A percentile compares a stretch with the other conserved stretches of the same genome.
These are phyloP conservation scores for Genyomyrus donnyi DNA, from an alignment of 2,113 vertebrate genomes.

Conservation along the genomic window DNA sequence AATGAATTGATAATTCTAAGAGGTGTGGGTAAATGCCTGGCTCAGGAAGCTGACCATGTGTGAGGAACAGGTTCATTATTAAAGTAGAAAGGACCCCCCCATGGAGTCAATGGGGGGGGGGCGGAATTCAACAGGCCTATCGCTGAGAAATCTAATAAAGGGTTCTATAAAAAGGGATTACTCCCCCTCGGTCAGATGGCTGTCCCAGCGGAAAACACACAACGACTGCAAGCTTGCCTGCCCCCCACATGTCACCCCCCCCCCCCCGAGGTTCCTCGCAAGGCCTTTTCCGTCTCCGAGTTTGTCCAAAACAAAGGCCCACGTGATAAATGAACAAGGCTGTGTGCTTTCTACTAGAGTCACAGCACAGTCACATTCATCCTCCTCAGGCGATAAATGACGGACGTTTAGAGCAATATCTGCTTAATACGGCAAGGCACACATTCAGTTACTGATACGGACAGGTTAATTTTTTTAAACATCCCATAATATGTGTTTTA, in stretches of 20 bases:
- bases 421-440: not conserved
- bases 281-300: not conserved
- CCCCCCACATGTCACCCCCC: not conserved
- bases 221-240: not conserved
- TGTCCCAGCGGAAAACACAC: not conserved
- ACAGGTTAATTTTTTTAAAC: not conserved
- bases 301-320: not conserved
- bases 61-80: not conserved
- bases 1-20: not conserved
- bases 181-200: not conserved
- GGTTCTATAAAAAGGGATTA: not conserved
- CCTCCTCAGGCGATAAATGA: not conserved
- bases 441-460: not conserved
- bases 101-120: not conserved
- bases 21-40: not conserved
- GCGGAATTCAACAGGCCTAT: not conserved
- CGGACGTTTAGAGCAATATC: not conserved
- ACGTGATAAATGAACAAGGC: not conserved
- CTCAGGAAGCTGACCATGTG: not conserved
- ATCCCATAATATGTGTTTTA: not conserved
- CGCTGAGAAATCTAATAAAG: not conserved
- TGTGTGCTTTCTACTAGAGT: not conserved
- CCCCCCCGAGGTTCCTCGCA: not conserved
- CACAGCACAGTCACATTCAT: not conserved
- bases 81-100: not conserved